phyloP scores from a whole-genome alignment of 2,888 invertebrate species.

The Zaprionus obscuricornis region DNA sequence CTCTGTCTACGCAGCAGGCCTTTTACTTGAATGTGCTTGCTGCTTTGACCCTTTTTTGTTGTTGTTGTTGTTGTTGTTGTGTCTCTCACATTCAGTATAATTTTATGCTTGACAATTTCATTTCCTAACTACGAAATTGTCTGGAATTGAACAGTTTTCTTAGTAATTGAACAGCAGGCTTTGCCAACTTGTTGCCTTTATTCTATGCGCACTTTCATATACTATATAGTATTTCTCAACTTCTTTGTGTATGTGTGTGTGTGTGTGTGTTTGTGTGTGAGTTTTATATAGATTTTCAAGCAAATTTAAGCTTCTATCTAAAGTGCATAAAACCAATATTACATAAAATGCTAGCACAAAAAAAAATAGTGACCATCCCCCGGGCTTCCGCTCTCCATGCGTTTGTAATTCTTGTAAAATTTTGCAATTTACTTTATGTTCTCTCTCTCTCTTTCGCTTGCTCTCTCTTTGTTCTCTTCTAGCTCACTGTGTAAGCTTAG shows the following conservation, averaged over 20 bases:
- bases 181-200: conserved; percentile 46
- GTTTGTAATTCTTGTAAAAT: conserved; percentile 63
- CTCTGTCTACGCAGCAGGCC: neutral
- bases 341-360: no score
- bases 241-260: no score
- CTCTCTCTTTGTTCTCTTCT: no score
- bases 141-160: conserved; percentile 58
- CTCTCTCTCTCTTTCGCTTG: no score
- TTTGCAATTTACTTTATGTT: conserved; percentile 61
- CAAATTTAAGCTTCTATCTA: conserved; percentile 36
- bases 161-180: conserved; percentile 35
- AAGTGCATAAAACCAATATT: conserved; percentile 49
- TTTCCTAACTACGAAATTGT: conserved; percentile 50
- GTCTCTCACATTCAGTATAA: conserved; percentile 27
- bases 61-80: conserved; percentile 8
- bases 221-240: no score
- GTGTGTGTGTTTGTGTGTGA: no score
- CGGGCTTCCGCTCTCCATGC: no score
- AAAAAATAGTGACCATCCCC: no score
- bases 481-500: no score
- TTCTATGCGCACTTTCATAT: no score
- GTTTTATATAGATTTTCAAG: no score
- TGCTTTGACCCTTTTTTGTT: conserved; percentile 40
- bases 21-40: neutral
- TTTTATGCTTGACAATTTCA: conserved; percentile 60